These are phyloP conservation scores for Chaetura pelagica DNA, from an alignment of 2,113 vertebrate species.

Conservation along the genomic window DNA sequence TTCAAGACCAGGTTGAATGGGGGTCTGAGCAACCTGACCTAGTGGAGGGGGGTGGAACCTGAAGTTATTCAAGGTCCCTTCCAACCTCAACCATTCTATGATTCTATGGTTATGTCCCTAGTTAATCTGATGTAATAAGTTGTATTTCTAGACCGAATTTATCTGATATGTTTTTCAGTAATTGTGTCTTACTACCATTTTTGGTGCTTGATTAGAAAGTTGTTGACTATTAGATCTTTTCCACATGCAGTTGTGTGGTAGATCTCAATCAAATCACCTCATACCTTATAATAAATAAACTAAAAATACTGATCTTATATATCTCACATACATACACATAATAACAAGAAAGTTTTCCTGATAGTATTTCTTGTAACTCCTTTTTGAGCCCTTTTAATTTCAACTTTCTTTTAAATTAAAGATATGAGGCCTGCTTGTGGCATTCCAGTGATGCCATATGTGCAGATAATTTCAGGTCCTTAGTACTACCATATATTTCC, in stretches of 20 bases:
- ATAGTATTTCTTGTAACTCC: background rate
- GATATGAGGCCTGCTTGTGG: background rate
- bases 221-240: background rate
- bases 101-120: background rate
- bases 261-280: background rate
- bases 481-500: slow-evolving; percentile 58
- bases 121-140: background rate
- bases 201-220: background rate
- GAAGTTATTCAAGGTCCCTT: too few relatives aligned
- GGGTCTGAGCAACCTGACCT: too few relatives aligned
- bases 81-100: too few relatives aligned
- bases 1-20: too few relatives aligned
- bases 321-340: background rate
- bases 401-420: slow-evolving; percentile 35
- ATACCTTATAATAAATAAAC: background rate
- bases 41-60: too few relatives aligned
- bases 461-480: slow-evolving; percentile 59
- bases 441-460: slow-evolving; percentile 51
- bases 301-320: background rate
- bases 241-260: background rate
- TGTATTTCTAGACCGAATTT: background rate
- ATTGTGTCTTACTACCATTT: background rate
- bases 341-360: background rate
- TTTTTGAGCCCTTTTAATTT: slow-evolving; percentile 26
- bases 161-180: background rate